Evolutionary conservation across 2,888 invertebrate genomes (phyloP).

Genomic region (Lathronympha strigana): DNA sequence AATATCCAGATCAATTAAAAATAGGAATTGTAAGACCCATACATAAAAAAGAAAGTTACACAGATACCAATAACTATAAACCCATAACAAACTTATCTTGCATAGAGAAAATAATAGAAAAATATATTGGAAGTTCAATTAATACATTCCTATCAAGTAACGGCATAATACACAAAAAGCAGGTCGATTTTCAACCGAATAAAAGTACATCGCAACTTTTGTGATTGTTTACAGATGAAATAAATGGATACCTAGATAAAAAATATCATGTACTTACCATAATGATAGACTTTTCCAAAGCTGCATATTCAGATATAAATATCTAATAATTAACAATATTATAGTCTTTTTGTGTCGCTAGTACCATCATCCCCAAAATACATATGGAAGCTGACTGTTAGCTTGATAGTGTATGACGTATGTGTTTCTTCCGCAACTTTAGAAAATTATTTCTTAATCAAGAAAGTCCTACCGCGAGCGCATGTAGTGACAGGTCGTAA

Average conservation of each 20-base stretch:
- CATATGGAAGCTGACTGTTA: no score
- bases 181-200: background rate
- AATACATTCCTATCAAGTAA: background rate
- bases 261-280: background rate
- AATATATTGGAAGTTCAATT: background rate
- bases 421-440: no score
- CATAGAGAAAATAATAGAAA: constrained; percentile 7
- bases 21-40: no score
- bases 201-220: background rate
- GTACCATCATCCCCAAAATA: no score
- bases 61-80: constrained; percentile 39
- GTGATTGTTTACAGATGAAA: background rate
- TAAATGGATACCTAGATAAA: background rate
- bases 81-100: constrained; percentile 29
- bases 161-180: background rate
- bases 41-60: background rate
- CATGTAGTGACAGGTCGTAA: background rate
- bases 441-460: no score
- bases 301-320: no score
- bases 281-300: constrained; percentile 13
- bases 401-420: no score
- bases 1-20: no score
- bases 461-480: background rate
- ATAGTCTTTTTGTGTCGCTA: no score
- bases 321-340: no score